phyloP scores from a whole-genome alignment of 2,888 invertebrate genomes.

The Myopa testacea region DNA sequence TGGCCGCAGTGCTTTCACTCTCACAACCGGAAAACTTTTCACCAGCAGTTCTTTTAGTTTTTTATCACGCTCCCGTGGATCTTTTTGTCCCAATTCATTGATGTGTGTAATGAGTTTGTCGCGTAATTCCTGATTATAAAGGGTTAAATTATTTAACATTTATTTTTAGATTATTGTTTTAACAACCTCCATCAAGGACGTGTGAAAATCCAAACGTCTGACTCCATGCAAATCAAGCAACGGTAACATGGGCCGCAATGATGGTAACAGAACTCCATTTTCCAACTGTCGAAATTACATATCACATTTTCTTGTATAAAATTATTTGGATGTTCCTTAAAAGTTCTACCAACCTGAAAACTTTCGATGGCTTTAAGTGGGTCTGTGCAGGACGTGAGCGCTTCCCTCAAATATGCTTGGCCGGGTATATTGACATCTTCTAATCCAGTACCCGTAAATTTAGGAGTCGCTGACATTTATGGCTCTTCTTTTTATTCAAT shows the following conservation, averaged over 20 bases:
- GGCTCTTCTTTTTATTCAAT: not conserved
- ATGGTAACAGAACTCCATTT: constrained; percentile 92
- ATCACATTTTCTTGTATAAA: not conserved
- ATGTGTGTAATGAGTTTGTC: constrained; percentile 83
- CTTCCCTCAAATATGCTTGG: constrained; percentile 86
- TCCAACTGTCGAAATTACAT: constrained; percentile 73
- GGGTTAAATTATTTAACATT: not conserved
- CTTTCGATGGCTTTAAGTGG: constrained; percentile 98
- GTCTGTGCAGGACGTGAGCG: constrained; percentile 94
- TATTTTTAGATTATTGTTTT: not conserved
- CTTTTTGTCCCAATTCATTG: constrained; percentile 78
- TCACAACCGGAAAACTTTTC: constrained; percentile 94
- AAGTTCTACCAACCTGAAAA: constrained; percentile 77
- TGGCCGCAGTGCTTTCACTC: constrained; percentile 89
- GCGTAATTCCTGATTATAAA: constrained; percentile 70
- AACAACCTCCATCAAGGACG: constrained; percentile 82
- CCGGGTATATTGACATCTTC: constrained; percentile 91
- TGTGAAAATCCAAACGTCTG: constrained; percentile 92
- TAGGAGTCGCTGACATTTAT: constrained; percentile 63
- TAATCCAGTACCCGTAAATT: constrained; percentile 74
- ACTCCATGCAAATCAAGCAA: constrained; percentile 94
- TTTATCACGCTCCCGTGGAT: constrained; percentile 73
- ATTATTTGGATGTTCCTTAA: not conserved
- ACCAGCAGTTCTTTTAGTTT: constrained; percentile 89
- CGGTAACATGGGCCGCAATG: constrained; percentile 93